phyloP scores from a whole-genome alignment of 2,888 invertebrate genomes.

The Megaustenia siamemsis region DNA sequence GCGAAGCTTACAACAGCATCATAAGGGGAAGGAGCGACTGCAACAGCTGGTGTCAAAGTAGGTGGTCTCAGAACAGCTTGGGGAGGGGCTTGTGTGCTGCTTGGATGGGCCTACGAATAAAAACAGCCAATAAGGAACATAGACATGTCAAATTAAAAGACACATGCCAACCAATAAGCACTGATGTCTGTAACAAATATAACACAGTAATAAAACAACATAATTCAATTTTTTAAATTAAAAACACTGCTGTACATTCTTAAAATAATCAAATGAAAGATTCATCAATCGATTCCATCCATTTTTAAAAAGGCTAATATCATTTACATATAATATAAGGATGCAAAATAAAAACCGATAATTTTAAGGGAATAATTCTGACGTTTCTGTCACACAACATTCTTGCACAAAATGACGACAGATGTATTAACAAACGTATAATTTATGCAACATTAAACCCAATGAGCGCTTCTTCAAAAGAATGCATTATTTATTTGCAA shows the following conservation, averaged over 20 bases:
- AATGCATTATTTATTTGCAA: too few species aligned
- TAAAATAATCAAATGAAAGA: too few species aligned
- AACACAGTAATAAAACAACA: not conserved
- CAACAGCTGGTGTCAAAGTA: slow-evolving; percentile 44
- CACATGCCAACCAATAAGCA: slow-evolving; percentile 48
- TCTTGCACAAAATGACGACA: too few species aligned
- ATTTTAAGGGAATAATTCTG: too few species aligned
- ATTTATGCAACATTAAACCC: too few species aligned
- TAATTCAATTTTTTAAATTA: not conserved
- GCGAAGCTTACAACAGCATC: slow-evolving; percentile 54
- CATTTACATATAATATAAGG: too few species aligned
- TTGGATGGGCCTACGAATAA: slow-evolving; percentile 51
- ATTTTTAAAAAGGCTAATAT: too few species aligned
- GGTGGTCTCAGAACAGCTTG: slow-evolving; percentile 51
- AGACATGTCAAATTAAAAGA: not conserved
- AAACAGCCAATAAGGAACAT: slow-evolving; percentile 45
- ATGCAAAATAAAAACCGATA: too few species aligned
- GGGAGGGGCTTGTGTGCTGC: slow-evolving; percentile 50
- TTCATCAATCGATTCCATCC: too few species aligned
- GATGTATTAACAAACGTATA: too few species aligned
- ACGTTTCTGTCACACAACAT: too few species aligned
- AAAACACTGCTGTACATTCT: not conserved
- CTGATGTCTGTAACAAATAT: not conserved
- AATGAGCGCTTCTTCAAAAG: too few species aligned
- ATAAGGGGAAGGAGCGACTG: slow-evolving; percentile 39